phyloP scores from a whole-genome alignment of 2,797 vertebrate genomes.

The Clangula hyemalis region DNA sequence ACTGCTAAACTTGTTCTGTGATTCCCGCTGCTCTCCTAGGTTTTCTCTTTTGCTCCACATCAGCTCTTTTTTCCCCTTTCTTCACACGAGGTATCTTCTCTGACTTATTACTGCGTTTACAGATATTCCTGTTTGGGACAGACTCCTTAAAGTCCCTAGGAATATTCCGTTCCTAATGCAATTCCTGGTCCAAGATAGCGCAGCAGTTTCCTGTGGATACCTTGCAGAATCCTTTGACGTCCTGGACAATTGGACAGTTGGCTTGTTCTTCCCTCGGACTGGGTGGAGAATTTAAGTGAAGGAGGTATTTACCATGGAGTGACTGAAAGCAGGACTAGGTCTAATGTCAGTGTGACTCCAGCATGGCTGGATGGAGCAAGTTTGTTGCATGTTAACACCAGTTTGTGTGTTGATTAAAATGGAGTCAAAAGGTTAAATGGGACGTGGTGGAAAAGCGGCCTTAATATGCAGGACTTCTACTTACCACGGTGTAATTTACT shows the following conservation, averaged over 20 bases:
- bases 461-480: not conserved
- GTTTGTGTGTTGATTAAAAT: not conserved
- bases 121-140: not conserved
- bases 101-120: conserved; percentile 5
- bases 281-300: not conserved
- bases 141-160: not conserved
- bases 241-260: not conserved
- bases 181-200: not conserved
- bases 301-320: not conserved
- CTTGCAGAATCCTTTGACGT: not conserved
- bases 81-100: not conserved
- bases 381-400: not conserved
- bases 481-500: not conserved
- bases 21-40: not conserved
- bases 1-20: not conserved
- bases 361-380: not conserved
- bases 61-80: not conserved
- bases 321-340: not conserved
- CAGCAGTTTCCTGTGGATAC: not conserved
- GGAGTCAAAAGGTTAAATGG: not conserved
- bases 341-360: not conserved
- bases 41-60: not conserved
- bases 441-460: not conserved
- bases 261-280: not conserved
- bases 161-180: not conserved